Conservation (phyloP, 2,113 vertebrate genomes). For the Leptobrachium leishanense region DNA sequence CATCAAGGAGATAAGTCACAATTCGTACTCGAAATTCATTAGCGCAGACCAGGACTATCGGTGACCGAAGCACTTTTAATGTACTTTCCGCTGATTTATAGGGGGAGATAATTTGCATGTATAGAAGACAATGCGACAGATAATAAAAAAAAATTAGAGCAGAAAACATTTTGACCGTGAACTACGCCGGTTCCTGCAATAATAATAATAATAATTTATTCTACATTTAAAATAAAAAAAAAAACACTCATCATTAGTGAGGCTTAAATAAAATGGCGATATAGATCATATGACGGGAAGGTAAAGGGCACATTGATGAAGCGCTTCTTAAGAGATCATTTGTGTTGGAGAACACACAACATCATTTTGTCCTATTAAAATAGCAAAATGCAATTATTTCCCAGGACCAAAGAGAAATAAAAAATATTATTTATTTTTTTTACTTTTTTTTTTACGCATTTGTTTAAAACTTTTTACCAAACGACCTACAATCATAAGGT, state of each 20-base stretch:
- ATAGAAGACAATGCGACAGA: constrained; percentile 29
- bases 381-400: too few species aligned
- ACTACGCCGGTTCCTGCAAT: constrained; percentile 21
- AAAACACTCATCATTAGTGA: constrained; percentile 26
- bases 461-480: too few species aligned
- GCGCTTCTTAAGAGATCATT: neutral
- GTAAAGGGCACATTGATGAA: constrained; percentile 39
- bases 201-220: constrained; percentile 48
- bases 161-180: constrained; percentile 35
- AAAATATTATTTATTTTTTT: too few species aligned
- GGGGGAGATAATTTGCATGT: constrained; percentile 41
- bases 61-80: constrained; percentile 47
- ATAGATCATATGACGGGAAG: constrained; percentile 10
- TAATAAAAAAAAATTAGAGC: constrained; percentile 13
- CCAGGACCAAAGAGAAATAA: too few species aligned
- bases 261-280: constrained; percentile 17
- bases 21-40: constrained; percentile 48
- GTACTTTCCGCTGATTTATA: constrained; percentile 46
- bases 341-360: constrained; percentile 1
- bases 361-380: too few species aligned
- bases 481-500: too few species aligned
- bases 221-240: constrained; percentile 29
- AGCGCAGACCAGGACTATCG: constrained; percentile 41
- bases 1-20: constrained; percentile 50
- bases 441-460: too few species aligned